phyloP scores from a whole-genome alignment of 2,797 vertebrate species.

The Pseudochaenichthys georgianus region DNA sequence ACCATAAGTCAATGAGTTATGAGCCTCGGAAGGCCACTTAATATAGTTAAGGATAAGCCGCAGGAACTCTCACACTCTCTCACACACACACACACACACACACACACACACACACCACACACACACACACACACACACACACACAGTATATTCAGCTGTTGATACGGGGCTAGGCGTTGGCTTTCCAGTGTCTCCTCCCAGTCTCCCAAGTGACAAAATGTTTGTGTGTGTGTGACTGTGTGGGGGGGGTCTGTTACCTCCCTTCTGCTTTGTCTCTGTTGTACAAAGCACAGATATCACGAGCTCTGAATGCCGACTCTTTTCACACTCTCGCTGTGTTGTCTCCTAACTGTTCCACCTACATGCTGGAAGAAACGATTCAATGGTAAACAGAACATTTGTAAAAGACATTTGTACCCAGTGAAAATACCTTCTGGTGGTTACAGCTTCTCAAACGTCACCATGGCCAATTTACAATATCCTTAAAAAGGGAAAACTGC shows the following conservation, averaged over 20 bases:
- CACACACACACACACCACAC: constrained; percentile 7
- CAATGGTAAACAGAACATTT: neutral
- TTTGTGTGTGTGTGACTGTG: constrained; percentile 29
- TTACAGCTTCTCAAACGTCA: constrained; percentile 1
- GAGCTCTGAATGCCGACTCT: constrained; percentile 22
- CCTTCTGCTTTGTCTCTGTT: constrained; percentile 39
- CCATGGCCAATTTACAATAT: neutral
- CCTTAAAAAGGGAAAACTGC: neutral
- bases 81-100: neutral
- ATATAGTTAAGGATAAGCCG: constrained; percentile 15
- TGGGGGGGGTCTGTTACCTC: constrained; percentile 25
- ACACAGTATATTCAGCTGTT: constrained; percentile 23
- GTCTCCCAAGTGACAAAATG: constrained; percentile 40
- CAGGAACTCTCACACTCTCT: neutral
- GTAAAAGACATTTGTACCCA: neutral
- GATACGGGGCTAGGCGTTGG: constrained; percentile 37
- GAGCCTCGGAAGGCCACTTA: neutral
- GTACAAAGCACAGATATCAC: constrained; percentile 41
- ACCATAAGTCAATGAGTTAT: constrained; percentile 21
- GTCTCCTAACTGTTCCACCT: neutral
- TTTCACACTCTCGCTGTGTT: constrained; percentile 6
- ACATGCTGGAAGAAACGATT: neutral
- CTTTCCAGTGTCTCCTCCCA: constrained; percentile 40
- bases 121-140: constrained; percentile 11
- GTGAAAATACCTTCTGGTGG: neutral